Conservation (phyloP, 35 echinoderm and acorn worm species). For the Heliocidaris erythrogramma region DNA sequence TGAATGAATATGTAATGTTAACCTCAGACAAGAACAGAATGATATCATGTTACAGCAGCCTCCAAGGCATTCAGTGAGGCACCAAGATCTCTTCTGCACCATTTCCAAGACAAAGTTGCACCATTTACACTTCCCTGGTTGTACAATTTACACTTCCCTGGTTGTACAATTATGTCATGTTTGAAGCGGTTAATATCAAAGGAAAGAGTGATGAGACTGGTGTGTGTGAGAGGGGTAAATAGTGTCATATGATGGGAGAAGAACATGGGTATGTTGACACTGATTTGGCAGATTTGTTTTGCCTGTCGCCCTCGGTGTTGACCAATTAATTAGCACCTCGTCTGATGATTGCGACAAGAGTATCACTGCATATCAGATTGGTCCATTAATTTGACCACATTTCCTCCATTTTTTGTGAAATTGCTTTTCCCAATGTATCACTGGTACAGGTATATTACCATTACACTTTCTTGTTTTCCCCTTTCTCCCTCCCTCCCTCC, state of each 20-base stretch:
- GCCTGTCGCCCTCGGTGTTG: neutral
- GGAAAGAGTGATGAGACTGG: neutral
- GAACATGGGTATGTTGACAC: neutral
- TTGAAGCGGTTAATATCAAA: neutral
- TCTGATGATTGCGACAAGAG: neutral
- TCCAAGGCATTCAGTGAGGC: neutral
- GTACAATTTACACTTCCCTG: too few relatives aligned
- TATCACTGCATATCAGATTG: neutral
- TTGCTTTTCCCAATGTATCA: neutral
- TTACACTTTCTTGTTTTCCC: neutral
- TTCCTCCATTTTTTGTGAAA: neutral
- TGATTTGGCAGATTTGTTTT: neutral
- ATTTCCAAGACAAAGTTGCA: neutral
- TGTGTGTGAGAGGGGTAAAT: neutral
- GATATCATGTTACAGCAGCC: too few relatives aligned
- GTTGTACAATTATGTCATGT: neutral
- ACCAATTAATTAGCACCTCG: constrained; percentile 2
- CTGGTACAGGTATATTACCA: neutral
- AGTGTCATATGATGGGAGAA: neutral
- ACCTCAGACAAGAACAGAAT: too few relatives aligned
- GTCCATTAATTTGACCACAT: neutral
- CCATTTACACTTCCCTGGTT: too few relatives aligned
- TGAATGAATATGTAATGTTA: too few relatives aligned
- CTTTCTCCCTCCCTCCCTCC: neutral
- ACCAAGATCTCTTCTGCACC: neutral